Evolutionary conservation across 2,797 vertebrate species (phyloP).

Genomic region (Notamacropus eugenii): DNA sequence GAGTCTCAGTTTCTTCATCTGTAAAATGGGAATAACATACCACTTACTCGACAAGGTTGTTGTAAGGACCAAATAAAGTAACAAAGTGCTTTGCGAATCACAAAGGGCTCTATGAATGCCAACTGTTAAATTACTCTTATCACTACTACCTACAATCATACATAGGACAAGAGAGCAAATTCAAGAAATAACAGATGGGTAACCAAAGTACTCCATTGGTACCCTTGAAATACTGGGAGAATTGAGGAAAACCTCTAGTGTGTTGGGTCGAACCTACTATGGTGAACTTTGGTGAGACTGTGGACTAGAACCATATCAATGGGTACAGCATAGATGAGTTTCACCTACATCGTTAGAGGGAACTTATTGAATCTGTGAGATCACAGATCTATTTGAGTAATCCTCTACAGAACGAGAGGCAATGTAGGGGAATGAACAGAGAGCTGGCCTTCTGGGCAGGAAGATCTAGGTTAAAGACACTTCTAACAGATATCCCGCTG

Average conservation of each 20-base stretch:
- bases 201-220: background rate
- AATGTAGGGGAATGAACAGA: background rate
- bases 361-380: background rate
- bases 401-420: background rate
- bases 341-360: background rate
- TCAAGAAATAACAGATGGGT: background rate
- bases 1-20: background rate
- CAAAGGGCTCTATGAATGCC: background rate
- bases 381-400: background rate
- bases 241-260: background rate
- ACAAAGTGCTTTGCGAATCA: background rate
- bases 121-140: background rate
- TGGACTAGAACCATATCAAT: background rate
- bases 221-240: background rate
- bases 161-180: background rate
- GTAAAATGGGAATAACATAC: background rate
- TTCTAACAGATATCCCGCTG: background rate
- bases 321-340: background rate
- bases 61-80: background rate
- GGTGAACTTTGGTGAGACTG: background rate
- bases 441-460: background rate
- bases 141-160: background rate
- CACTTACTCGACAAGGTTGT: background rate
- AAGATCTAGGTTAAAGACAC: background rate
- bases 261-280: background rate